Percentiles rank a stretch among this genome's conserved stretches.
These are phyloP conservation scores for Drosophila acutilabella DNA, from an alignment of 2,888 invertebrate species.

Conservation along the genomic window DNA sequence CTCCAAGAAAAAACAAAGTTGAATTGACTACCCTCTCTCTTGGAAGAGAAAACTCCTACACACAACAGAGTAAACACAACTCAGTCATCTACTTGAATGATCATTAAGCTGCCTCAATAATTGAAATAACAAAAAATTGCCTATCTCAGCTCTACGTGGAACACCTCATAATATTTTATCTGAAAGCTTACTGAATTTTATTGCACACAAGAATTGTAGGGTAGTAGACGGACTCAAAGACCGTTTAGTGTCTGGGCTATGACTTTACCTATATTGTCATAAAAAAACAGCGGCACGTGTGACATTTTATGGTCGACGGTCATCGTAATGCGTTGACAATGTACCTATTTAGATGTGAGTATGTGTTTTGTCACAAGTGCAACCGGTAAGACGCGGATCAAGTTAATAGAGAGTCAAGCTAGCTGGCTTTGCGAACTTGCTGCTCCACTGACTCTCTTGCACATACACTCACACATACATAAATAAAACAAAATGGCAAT, in stretches of 20 bases:
- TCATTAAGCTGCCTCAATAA: background rate
- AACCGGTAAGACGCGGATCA: constrained; percentile 18
- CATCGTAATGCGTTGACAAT: constrained; percentile 24
- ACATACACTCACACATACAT: constrained; percentile 11
- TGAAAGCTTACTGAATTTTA: background rate
- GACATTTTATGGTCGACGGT: constrained; percentile 45
- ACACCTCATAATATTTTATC: background rate
- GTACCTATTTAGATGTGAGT: constrained; percentile 1
- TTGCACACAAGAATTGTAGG: constrained; percentile 11
- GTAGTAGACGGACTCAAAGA: constrained; percentile 19
- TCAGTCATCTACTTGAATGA: background rate
- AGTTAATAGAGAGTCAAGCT: constrained; percentile 16
- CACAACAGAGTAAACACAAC: background rate
- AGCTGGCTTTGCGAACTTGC: constrained; percentile 31
- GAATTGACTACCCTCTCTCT: no score
- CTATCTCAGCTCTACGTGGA: background rate
- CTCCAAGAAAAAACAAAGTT: no score
- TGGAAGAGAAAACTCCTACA: no score
- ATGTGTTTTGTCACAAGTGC: constrained; percentile 7
- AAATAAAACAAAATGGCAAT: constrained; percentile 36
- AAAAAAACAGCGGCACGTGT: constrained; percentile 50
- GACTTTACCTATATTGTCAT: constrained; percentile 24
- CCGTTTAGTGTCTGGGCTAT: constrained; percentile 1
- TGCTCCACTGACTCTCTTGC: constrained; percentile 8
- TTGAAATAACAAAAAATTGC: background rate